phyloP scores from a whole-genome alignment of 2,113 vertebrate species.

The Salvator merianae region DNA sequence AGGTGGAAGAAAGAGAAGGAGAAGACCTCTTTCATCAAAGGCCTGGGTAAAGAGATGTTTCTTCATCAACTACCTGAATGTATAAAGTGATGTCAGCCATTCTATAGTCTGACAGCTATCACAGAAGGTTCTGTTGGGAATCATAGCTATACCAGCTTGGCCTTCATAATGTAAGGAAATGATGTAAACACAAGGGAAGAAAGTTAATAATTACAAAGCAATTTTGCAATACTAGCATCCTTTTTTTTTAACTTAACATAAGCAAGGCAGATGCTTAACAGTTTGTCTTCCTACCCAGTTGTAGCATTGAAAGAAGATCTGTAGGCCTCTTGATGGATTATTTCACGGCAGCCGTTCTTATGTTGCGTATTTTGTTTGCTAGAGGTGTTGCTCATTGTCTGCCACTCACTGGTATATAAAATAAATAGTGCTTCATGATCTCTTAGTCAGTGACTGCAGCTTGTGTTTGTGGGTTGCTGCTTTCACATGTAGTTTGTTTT shows the following conservation, averaged over 20 bases:
- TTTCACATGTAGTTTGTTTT: background rate
- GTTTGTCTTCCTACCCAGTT: background rate
- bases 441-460: conserved; percentile 30
- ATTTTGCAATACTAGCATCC: too few relatives aligned
- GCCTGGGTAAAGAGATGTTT: too few relatives aligned
- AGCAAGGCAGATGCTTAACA: background rate
- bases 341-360: background rate
- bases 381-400: background rate
- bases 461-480: background rate
- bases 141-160: too few relatives aligned
- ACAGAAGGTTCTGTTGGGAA: too few relatives aligned
- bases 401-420: conserved; percentile 29
- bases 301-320: background rate
- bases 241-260: background rate
- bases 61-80: too few relatives aligned
- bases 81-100: too few relatives aligned
- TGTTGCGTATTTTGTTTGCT: background rate
- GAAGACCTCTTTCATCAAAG: too few relatives aligned
- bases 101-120: too few relatives aligned
- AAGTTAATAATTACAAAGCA: too few relatives aligned
- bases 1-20: too few relatives aligned
- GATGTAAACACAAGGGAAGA: too few relatives aligned
- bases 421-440: conserved; percentile 31
- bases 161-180: too few relatives aligned
- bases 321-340: background rate